Base-by-base conservation (phyloP, 2,888 invertebrate genomes). In the Euclidia mi region DNA sequence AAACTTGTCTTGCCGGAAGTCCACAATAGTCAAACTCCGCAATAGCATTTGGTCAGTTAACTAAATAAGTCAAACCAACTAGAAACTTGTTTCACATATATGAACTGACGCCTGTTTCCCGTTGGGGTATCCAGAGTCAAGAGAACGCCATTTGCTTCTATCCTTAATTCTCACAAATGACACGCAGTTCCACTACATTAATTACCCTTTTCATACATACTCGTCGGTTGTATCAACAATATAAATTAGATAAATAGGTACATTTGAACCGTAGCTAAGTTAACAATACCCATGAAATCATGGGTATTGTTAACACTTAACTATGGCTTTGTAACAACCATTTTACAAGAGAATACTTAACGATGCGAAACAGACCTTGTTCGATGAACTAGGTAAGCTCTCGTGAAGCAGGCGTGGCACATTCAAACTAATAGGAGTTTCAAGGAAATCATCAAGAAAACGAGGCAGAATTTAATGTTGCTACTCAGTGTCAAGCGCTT, bases 321-420 rank as follows among this genome's bases (percentile, higher is more conserved):
- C 3, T 6, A 25, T 6, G 7, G 20, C 20, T 25, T n/a, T n/a
- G n/a, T n/a, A n/a, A n/a, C n/a, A 25, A 7, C 0, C 4, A 46
- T 69, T 65, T 42, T 42, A 52, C 46, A 56, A 51, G 31, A 2
- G n/a, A n/a, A n/a, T n/a, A n/a, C 31, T 47, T 20, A 29, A 17
- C 46, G 42, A 46, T 49, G 52, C 48, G 52, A 52, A 57, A 51
- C 45, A 69, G 32, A 52, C 15, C 56, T 46, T 48, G 46, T 45
- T 65, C 65, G 52, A 64, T 64, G 52, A 65, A 57, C 56, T 51
- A 63, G 43, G 34, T 51, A 45, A 64, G 35, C 51, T 69, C 48
- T 49, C 62, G 31, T 17, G 17, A 52, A 50, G 37, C 56, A 15
- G 29, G 12, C 14, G 15, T 9, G 41, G 48, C 31, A 14, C 46